These are phyloP conservation scores for Rafetus swinhoei DNA, from an alignment of 2,113 vertebrate genomes.

Conservation along the genomic window DNA sequence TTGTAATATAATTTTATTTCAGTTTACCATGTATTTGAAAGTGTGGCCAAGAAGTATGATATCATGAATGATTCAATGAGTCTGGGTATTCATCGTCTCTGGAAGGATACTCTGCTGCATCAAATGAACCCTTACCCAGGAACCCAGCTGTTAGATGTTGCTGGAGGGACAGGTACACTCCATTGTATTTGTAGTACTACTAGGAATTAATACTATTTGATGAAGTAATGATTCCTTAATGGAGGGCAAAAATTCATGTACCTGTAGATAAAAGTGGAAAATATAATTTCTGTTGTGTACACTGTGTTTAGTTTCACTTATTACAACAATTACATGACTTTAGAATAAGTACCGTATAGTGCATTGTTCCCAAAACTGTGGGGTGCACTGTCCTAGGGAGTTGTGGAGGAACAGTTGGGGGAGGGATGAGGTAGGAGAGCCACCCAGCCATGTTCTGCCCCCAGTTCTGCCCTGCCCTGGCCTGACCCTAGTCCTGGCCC, in stretches of 20 bases:
- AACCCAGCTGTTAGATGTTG: conserved; percentile 89
- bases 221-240: neutral
- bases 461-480: too few species aligned
- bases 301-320: too few species aligned
- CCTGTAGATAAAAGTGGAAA: neutral
- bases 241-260: neutral
- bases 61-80: conserved; percentile 98
- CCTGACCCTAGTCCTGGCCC: too few species aligned
- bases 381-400: too few species aligned
- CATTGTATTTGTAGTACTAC: neutral
- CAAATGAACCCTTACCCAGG: conserved; percentile 91
- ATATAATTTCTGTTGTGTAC: neutral
- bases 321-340: neutral
- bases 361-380: too few species aligned
- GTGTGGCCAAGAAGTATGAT: conserved; percentile 93
- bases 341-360: neutral
- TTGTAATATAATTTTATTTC: neutral
- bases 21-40: conserved; percentile 96
- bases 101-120: conserved; percentile 92
- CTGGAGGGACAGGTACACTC: conserved; percentile 93
- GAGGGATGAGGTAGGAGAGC: too few species aligned
- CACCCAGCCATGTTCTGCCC: too few species aligned
- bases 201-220: neutral
- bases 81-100: conserved; percentile 92
- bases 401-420: too few species aligned